phyloP scores from a whole-genome alignment of 2,888 invertebrate genomes.

The Rhyacophila evoluta region DNA sequence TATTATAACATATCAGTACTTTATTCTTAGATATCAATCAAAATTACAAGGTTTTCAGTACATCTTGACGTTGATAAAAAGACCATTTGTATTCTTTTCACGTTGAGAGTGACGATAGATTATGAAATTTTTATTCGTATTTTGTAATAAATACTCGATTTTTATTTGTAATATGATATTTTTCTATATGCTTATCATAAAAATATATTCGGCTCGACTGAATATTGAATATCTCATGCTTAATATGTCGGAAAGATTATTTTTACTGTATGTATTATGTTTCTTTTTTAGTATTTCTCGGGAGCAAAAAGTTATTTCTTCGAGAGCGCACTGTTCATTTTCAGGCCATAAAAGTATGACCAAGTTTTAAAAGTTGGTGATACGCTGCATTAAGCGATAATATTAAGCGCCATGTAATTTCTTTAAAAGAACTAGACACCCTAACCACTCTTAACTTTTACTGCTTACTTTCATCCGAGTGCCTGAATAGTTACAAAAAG shows the following conservation, averaged over 20 bases:
- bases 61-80: no score
- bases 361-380: not conserved
- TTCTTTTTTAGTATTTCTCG: not conserved
- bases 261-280: not conserved
- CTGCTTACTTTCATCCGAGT: not conserved
- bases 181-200: not conserved
- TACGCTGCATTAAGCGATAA: constrained; percentile 1
- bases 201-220: no score
- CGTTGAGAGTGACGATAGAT: no score
- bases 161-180: not conserved
- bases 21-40: no score
- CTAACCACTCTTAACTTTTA: not conserved
- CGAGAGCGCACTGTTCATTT: not conserved
- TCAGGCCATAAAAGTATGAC: not conserved
- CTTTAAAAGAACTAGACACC: not conserved
- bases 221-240: not conserved
- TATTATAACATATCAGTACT: no score
- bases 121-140: not conserved
- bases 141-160: not conserved
- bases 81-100: no score
- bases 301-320: not conserved
- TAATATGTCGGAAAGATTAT: not conserved
- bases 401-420: not conserved
- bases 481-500: not conserved
- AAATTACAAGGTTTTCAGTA: no score